Percentiles rank a stretch among this genome's conserved stretches.
These are phyloP conservation scores for Zaprionus nigranus DNA, from an alignment of 1,140 invertebrate genomes.

Conservation along the genomic window DNA sequence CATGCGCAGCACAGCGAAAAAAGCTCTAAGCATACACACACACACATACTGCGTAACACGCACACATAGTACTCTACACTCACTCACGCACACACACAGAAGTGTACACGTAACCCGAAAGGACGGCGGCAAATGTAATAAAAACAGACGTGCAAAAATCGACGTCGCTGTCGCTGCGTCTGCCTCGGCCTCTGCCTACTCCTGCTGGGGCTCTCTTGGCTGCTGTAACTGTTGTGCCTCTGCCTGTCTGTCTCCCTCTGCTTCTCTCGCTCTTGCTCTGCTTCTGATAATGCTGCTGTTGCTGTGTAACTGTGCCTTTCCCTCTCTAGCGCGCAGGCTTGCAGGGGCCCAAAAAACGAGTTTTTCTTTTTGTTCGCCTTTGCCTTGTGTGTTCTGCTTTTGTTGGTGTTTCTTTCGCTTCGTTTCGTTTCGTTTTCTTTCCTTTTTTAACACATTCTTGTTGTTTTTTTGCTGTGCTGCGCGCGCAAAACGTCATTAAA, in stretches of 20 bases:
- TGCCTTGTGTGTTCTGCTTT: slow-evolving; percentile 38
- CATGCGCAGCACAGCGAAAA: slow-evolving; percentile 47
- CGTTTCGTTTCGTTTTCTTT: slow-evolving; percentile 10
- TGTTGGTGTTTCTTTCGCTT: slow-evolving; percentile 14
- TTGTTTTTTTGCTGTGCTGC: slow-evolving; percentile 39
- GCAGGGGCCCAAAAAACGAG: slow-evolving; percentile 39
- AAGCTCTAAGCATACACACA: slow-evolving; percentile 10
- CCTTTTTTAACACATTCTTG: slow-evolving; percentile 18
- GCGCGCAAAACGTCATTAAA: slow-evolving; percentile 83
- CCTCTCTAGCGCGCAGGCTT: slow-evolving; percentile 14
- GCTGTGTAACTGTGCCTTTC: slow-evolving; percentile 45
- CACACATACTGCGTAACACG: neutral
- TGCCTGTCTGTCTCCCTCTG: slow-evolving; percentile 30
- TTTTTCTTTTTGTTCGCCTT: slow-evolving; percentile 27
- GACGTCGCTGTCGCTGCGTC: slow-evolving; percentile 35
- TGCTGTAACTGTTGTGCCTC: slow-evolving; percentile 47
- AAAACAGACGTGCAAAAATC: slow-evolving; percentile 79
- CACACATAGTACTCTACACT: slow-evolving; percentile 10
- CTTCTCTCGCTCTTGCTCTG: neutral
- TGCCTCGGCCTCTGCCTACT: slow-evolving; percentile 24
- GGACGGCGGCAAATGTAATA: slow-evolving; percentile 71
- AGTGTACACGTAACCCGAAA: slow-evolving; percentile 48
- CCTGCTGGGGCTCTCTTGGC: slow-evolving; percentile 15
- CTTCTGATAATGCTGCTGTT: neutral
- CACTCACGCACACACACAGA: slow-evolving; percentile 24